A percentile compares a stretch with the other conserved stretches of the same genome.
Evolutionary conservation across 2,797 vertebrate genomes (phyloP).

Genomic region (Prionace glauca): DNA sequence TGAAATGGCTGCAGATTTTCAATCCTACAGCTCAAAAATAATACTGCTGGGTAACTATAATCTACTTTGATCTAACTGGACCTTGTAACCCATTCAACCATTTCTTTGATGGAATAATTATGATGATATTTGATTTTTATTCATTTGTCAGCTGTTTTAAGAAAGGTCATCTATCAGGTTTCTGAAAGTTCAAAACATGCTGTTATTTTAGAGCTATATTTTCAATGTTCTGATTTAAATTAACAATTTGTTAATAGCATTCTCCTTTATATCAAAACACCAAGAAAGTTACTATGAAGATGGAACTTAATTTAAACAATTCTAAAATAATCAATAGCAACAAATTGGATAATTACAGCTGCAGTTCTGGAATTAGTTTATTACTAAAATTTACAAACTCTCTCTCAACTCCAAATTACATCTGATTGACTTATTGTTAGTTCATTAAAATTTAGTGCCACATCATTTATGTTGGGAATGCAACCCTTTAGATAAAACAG

Average conservation of each 20-base stretch:
- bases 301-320: not conserved
- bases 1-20: not conserved
- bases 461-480: constrained; percentile 26
- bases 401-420: not conserved
- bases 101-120: not conserved
- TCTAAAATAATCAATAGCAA: constrained; percentile 5
- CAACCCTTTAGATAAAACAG: not conserved
- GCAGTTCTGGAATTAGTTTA: not conserved
- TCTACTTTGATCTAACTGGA: not conserved
- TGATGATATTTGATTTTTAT: not conserved
- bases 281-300: not conserved
- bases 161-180: not conserved
- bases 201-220: not conserved
- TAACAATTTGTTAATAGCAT: not conserved
- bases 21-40: not conserved
- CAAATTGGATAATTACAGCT: not conserved
- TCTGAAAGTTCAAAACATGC: not conserved
- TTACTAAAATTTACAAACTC: constrained; percentile 12
- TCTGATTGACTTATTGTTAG: constrained; percentile 32
- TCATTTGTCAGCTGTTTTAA: not conserved
- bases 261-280: not conserved
- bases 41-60: not conserved
- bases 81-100: not conserved
- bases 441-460: constrained; percentile 20
- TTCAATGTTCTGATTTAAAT: not conserved